Percentiles rank a stretch among this genome's conserved stretches.
These are phyloP conservation scores for Macrobrachium nipponense DNA, from an alignment of 1,140 invertebrate genomes.

Conservation along the genomic window DNA sequence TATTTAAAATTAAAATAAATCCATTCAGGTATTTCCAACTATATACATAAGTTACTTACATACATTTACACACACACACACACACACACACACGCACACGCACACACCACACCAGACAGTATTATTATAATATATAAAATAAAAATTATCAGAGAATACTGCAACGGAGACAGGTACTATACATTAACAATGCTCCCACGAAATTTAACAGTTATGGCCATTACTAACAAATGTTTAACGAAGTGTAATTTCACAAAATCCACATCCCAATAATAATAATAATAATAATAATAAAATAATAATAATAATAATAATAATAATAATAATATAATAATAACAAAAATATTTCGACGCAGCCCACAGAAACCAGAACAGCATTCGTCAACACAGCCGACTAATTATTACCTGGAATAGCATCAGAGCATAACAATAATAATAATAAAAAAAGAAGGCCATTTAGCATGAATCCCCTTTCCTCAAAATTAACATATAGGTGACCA, in stretches of 20 bases:
- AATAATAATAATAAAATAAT: background rate
- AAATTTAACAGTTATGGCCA: no score
- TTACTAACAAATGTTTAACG: no score
- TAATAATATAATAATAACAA: background rate
- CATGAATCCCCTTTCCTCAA: no score
- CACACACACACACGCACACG: background rate
- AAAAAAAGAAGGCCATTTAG: no score
- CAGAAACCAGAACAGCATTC: no score
- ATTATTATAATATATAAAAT: background rate
- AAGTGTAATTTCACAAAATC: no score
- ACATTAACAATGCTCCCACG: no score
- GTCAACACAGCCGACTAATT: no score
- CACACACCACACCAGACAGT: background rate
- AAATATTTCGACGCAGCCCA: background rate
- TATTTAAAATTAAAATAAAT: background rate
- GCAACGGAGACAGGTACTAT: no score
- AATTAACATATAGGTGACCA: no score
- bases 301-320: constrained; percentile 6
- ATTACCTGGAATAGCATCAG: no score
- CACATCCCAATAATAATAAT: background rate
- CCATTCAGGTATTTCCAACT: background rate
- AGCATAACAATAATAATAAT: no score
- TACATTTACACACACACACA: background rate
- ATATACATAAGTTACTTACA: constrained; percentile 12
- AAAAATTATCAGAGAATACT: background rate